Conservation (phyloP, 1,140 invertebrate genomes). For the Trachymyrmex septentrionalis region DNA sequence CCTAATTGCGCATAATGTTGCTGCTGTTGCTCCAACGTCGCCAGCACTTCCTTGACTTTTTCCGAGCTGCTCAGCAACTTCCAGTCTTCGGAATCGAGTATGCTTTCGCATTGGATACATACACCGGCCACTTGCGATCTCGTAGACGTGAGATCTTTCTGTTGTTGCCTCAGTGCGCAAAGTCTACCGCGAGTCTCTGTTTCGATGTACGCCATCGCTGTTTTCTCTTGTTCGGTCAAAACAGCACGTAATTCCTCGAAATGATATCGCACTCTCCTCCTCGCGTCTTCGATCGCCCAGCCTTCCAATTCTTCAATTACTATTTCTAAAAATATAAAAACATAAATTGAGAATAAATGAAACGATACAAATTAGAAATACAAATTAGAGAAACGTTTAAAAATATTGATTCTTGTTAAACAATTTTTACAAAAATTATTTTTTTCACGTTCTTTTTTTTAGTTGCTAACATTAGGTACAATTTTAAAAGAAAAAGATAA, state of each 20-base stretch:
- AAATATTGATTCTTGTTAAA: neutral
- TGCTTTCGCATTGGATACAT: constrained; percentile 88
- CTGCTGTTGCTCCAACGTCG: constrained; percentile 88
- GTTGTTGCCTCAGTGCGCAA: constrained; percentile 88
- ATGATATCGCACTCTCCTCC: constrained; percentile 87
- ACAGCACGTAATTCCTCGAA: constrained; percentile 87
- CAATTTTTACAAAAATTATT: neutral
- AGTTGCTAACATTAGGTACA: neutral
- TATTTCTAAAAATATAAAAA: constrained; percentile 78
- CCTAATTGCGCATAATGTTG: constrained; percentile 88
- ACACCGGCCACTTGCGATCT: constrained; percentile 88
- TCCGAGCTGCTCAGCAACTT: constrained; percentile 86
- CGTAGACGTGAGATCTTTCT: constrained; percentile 88
- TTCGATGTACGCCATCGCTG: constrained; percentile 88
- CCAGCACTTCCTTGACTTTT: constrained; percentile 87
- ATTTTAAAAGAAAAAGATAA: neutral
- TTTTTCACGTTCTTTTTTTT: no score
- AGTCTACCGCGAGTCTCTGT: constrained; percentile 88
- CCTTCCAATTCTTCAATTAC: constrained; percentile 85
- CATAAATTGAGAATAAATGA: neutral
- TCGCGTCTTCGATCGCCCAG: constrained; percentile 79
- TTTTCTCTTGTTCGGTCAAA: constrained; percentile 87
- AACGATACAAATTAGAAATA: neutral
- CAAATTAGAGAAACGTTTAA: neutral
- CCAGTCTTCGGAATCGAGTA: constrained; percentile 88